Conservation (phyloP, 2,888 invertebrate species). For the Andrena marginata region DNA sequence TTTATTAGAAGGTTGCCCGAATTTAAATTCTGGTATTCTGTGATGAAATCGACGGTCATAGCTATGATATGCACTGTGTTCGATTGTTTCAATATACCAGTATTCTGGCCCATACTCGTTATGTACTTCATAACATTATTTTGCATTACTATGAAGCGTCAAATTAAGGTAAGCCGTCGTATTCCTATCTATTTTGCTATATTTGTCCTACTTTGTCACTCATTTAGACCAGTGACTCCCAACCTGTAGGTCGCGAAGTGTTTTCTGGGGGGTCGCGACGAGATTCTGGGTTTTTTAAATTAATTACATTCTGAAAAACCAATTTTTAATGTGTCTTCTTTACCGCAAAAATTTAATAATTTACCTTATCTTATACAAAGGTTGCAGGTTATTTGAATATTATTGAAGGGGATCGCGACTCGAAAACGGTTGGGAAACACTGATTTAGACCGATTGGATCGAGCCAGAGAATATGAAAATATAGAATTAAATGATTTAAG, state of each 20-base stretch:
- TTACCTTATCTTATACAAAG: no score
- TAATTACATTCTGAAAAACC: no score
- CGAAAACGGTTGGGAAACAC: no score
- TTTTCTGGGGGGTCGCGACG: no score
- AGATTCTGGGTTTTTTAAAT: no score
- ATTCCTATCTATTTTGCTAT: neutral
- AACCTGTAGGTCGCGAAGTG: no score
- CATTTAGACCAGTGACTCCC: neutral
- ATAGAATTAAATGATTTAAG: neutral
- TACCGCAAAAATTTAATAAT: no score
- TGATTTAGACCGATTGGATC: no score
- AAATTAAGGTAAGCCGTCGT: conserved; percentile 94
- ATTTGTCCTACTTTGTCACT: neutral
- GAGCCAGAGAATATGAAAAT: no score
- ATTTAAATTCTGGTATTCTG: conserved; percentile 99
- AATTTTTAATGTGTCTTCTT: no score
- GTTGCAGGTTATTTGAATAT: no score
- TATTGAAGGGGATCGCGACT: no score
- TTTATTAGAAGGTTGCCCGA: conserved; percentile 98
- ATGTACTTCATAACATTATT: conserved; percentile 99
- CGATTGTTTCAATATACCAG: conserved; percentile 99
- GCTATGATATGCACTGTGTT: conserved; percentile 97
- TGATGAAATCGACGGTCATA: conserved; percentile 96
- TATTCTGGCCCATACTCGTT: conserved; percentile 99
- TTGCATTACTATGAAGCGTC: conserved; percentile 99